Base-by-base conservation (phyloP, 2,888 invertebrate genomes). In the Syritta pipiens region DNA sequence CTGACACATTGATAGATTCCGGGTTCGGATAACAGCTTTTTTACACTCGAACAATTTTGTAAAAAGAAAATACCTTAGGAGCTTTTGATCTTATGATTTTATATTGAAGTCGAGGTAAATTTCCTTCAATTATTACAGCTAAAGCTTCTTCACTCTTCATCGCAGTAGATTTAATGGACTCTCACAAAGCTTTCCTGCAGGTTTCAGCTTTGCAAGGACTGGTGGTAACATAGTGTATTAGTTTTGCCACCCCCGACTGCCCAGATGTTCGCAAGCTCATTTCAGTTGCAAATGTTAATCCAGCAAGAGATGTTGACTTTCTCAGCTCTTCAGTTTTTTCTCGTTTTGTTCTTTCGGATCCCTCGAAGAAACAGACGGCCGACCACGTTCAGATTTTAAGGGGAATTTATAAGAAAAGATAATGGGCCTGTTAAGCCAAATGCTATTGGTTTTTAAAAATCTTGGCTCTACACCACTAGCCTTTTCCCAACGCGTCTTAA, bases 61-160 rank as follows among this genome's bases (percentile, higher is more conserved):
- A 30, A 1, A 28, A 51, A 40, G 28, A 42, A 7, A 63, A 42
- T 40, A 48, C n/a, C 40, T 48, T 26, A 1, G 24, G 37, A 19
- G 48, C 49, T 40, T 62, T 37, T n/a, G 28, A 42, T 19, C 49
- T 1, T 10, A 48, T 62, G 1, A 62, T 48, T 48, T 62, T 26
- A 37, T 62, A 37, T 10, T 35, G 37, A 48, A 48, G 37, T 1
- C 60, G 40, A 1, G 37, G 48, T 1, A 62, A 19, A 5, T 35
- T 48, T 37, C 48, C 37, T 22, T 59, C 30, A 35, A 59, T 9
- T 14, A 59, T 46, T n/a, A 59, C 3, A 1, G 46, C 12, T 19
- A 35, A 60, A 6, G 60, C 24, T 59, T 46, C 60, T 48, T 53
- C 53, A 10, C 60, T 37, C 48, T 42, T 42, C 17, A 57, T 44